Evolutionary conservation across 2,888 invertebrate genomes (phyloP).

Genomic region (Tupiocoris notatus): DNA sequence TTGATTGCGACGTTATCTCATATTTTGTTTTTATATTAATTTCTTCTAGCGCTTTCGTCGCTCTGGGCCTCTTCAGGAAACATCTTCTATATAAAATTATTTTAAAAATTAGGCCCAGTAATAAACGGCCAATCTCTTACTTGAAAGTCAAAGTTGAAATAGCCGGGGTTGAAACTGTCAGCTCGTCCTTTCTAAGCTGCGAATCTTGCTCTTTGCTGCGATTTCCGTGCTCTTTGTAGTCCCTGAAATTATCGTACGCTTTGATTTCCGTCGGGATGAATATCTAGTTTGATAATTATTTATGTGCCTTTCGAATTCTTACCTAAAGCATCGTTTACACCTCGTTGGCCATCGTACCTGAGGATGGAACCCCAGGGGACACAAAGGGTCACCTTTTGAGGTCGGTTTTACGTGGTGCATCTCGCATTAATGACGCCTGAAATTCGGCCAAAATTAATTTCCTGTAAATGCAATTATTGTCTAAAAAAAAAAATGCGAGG

Average conservation of each 20-base stretch:
- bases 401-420: constrained; percentile 76
- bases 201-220: constrained; percentile 63
- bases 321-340: constrained; percentile 88
- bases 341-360: constrained; percentile 92
- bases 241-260: constrained; percentile 59
- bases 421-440: constrained; percentile 37
- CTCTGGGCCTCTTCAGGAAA: too few species aligned
- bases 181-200: constrained; percentile 57
- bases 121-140: not conserved
- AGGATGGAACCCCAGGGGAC: constrained; percentile 90
- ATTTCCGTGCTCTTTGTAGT: constrained; percentile 86
- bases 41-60: too few species aligned
- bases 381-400: constrained; percentile 83
- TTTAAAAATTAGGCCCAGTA: too few species aligned
- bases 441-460: constrained; percentile 9
- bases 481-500: too few species aligned
- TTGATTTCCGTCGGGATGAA: too few species aligned
- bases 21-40: too few species aligned
- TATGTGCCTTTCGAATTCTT: constrained; percentile 46
- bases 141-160: constrained; percentile 57
- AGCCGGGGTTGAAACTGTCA: constrained; percentile 75
- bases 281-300: too few species aligned
- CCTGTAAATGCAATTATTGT: too few species aligned
- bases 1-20: too few species aligned
- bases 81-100: too few species aligned